Percentiles rank a stretch among this genome's conserved stretches.
Conservation (phyloP, 2,797 vertebrate species). For the Neostethus bicornis region DNA sequence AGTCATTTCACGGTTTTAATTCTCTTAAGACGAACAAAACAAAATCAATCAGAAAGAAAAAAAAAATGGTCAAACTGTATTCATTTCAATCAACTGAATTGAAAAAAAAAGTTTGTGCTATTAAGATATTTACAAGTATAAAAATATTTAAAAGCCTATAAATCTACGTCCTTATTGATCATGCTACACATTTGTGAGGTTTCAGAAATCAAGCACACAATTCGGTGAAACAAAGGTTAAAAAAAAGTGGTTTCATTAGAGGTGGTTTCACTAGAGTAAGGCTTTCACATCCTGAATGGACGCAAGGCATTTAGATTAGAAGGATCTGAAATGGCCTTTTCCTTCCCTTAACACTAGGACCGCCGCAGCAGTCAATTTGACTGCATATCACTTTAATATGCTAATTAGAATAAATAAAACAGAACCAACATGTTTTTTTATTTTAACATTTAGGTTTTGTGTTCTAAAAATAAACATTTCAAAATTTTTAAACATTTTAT, state of each 20-base stretch:
- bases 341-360: no score
- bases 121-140: slow-evolving; percentile 36
- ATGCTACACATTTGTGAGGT: slow-evolving; percentile 10
- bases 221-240: slow-evolving; percentile 54
- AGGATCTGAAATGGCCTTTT: slow-evolving; percentile 22
- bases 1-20: no score
- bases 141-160: slow-evolving; percentile 35
- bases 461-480: no score
- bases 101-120: slow-evolving; percentile 49
- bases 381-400: no score
- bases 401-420: no score
- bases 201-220: slow-evolving; percentile 6
- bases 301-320: slow-evolving; percentile 47
- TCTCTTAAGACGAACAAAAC: no score
- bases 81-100: no score
- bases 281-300: slow-evolving; percentile 41
- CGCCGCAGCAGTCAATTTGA: no score
- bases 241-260: slow-evolving; percentile 22
- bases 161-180: slow-evolving; percentile 6
- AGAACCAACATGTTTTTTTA: no score
- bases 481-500: no score
- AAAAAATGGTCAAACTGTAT: slow-evolving; percentile 9
- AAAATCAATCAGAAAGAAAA: no score
- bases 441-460: no score
- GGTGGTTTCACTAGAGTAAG: slow-evolving; percentile 41